Conservation (phyloP, 1,140 invertebrate species). For the Liolophura sinensis region DNA sequence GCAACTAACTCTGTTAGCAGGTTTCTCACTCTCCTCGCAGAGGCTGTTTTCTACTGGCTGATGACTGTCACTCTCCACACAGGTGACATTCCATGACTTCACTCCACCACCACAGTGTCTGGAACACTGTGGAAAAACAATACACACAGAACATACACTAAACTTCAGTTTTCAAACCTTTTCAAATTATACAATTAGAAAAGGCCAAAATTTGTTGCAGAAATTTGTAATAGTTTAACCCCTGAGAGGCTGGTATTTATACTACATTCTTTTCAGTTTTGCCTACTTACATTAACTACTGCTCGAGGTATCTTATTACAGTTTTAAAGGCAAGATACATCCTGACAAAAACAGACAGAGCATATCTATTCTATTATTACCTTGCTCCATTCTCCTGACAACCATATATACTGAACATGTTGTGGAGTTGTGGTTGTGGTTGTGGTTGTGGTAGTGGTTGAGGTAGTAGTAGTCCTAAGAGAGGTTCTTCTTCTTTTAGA, state of each 20-base stretch:
- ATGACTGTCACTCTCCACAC: slow-evolving; percentile 37
- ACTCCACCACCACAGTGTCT: slow-evolving; percentile 51
- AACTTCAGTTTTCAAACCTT: neutral
- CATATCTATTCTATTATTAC: no score
- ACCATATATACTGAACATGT: slow-evolving; percentile 28
- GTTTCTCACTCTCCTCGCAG: slow-evolving; percentile 45
- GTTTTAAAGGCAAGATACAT: neutral
- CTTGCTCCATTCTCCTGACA: slow-evolving; percentile 31
- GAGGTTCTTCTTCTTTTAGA: no score
- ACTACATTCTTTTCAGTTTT: no score
- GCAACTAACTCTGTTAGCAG: slow-evolving; percentile 44
- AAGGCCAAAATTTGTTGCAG: no score
- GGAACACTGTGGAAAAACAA: slow-evolving; percentile 49
- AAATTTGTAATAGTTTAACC: no score
- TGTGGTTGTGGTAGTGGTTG: slow-evolving; percentile 7
- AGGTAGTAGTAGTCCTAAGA: neutral
- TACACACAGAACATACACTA: slow-evolving; percentile 1
- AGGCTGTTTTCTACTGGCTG: slow-evolving; percentile 29
- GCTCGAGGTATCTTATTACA: neutral
- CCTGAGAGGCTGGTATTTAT: no score
- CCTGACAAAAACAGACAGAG: no score
- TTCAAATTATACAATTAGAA: no score
- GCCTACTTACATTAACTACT: no score
- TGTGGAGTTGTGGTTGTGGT: slow-evolving; percentile 6
- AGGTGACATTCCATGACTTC: slow-evolving; percentile 46